Conservation (phyloP, 2,888 invertebrate genomes). For the Ophion slaviceki region DNA sequence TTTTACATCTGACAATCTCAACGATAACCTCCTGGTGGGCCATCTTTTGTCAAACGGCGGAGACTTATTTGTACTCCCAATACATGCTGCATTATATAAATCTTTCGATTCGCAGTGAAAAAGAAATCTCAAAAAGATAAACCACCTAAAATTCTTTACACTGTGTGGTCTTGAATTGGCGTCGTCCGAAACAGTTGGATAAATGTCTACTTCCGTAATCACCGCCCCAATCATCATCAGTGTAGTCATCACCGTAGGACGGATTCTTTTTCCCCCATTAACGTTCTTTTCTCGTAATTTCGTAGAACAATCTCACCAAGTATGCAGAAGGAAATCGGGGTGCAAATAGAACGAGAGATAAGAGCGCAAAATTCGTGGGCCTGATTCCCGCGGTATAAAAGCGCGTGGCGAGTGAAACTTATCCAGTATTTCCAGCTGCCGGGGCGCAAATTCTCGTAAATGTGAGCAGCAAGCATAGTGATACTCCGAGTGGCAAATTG, state of each 20-base stretch:
- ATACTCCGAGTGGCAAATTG: slow-evolving; percentile 60
- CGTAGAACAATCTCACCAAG: neutral
- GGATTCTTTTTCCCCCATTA: neutral
- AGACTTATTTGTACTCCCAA: too few species aligned
- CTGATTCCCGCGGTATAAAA: slow-evolving; percentile 14
- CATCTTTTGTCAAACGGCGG: too few species aligned
- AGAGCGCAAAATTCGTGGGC: slow-evolving; percentile 23
- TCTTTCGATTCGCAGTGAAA: neutral
- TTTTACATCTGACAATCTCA: too few species aligned
- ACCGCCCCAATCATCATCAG: neutral
- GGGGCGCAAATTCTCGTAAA: slow-evolving; percentile 67
- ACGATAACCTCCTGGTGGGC: too few species aligned
- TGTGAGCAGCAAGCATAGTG: slow-evolving; percentile 63
- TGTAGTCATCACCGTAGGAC: neutral
- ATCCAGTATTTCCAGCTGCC: slow-evolving; percentile 46
- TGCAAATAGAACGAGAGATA: slow-evolving; percentile 25
- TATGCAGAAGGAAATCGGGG: slow-evolving; percentile 2
- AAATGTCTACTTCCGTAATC: neutral
- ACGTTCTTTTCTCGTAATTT: neutral
- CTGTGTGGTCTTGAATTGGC: neutral
- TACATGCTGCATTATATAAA: neutral
- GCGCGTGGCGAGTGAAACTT: slow-evolving; percentile 70
- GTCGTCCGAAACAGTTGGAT: neutral
- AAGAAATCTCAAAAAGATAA: neutral
- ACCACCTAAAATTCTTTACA: neutral